These are phyloP conservation scores for Diplogasteroides magnus DNA, from an alignment of 1,140 invertebrate species.

Conservation along the genomic window DNA sequence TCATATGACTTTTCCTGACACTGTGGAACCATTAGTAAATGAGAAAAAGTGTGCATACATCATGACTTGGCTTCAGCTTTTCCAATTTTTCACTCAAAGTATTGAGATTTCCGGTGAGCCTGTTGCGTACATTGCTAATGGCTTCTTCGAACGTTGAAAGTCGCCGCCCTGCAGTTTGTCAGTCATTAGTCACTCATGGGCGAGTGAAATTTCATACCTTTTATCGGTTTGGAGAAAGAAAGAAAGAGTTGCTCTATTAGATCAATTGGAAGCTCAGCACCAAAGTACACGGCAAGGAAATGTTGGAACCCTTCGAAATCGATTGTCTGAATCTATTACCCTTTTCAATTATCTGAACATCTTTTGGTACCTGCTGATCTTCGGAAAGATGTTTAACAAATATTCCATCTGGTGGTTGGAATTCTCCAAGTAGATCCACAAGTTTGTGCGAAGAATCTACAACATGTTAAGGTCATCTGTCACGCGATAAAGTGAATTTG, in stretches of 20 bases:
- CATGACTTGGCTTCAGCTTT: not conserved
- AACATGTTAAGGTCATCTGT: too few relatives aligned
- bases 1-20: conserved; percentile 7
- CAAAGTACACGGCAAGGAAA: conserved; percentile 52
- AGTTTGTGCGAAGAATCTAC: not conserved
- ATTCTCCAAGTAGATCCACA: not conserved
- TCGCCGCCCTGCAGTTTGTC: conserved; percentile 16
- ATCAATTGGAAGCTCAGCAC: conserved; percentile 50
- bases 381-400: conserved; percentile 18
- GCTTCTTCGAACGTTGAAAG: conserved; percentile 23
- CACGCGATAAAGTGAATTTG: too few relatives aligned
- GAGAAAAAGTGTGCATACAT: not conserved
- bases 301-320: conserved; percentile 52
- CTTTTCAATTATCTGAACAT: not conserved
- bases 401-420: not conserved
- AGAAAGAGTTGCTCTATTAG: conserved; percentile 53
- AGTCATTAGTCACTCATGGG: not conserved
- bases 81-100: conserved; percentile 16
- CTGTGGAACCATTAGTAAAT: conserved; percentile 14
- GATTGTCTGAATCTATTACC: conserved; percentile 39
- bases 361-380: conserved; percentile 33
- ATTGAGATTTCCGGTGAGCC: conserved; percentile 15
- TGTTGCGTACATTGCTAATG: conserved; percentile 16
- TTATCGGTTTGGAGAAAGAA: conserved; percentile 41
- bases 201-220: conserved; percentile 17